Evolutionary conservation across 2,888 invertebrate genomes (phyloP), one percentile per base, ranked within the genome.

Genomic region (Metalampra italica): DNA sequence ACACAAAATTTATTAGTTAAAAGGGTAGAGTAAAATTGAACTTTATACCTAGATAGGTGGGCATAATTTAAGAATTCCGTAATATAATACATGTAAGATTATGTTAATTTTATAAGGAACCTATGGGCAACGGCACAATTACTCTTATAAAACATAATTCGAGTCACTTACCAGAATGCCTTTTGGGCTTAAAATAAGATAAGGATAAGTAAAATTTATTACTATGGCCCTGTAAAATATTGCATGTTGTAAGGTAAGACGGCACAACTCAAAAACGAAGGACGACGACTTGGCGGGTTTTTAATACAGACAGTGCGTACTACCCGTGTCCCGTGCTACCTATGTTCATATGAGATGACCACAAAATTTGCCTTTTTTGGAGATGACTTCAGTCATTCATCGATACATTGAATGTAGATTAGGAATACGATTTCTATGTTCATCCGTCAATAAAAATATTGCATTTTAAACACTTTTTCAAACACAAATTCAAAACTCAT

Each of bases 191-290:
- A 66, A 73, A 71, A 69, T 63, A 68, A 66, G 57, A 64, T 62
- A 65, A 52, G 60, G 62, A 64, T 69, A 68, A 68, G 66, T 73
- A 62, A 72, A 75, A 81, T 73, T 76, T 79, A 80, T 81, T 74
- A 67, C 68, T 59, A n/a, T n/a, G 59, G 55, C 61, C 59, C 66
- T 66, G 71, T 78, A 80, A 82, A 77, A 75, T 78, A 81, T 73
- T 69, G 67, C 72, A 71, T 68, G 72, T 71, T 70, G 75, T 77
- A 71, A n/a, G 71, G 70, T 66, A 68, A 71, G 66, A 72, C 64
- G n/a, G 60, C 55, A 60, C 71, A 71, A 71, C 68, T 68, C 64
- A 57, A 65, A 66, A 66, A 68, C 71, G 71, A 79, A 82, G 78
- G 79, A 70, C 74, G 70, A 64, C 61, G 66, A 61, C 68, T 64